Evolutionary conservation across 2,113 vertebrate species (phyloP), one percentile per base, ranked within the genome.

Genomic region (Hiodon tergisus): DNA sequence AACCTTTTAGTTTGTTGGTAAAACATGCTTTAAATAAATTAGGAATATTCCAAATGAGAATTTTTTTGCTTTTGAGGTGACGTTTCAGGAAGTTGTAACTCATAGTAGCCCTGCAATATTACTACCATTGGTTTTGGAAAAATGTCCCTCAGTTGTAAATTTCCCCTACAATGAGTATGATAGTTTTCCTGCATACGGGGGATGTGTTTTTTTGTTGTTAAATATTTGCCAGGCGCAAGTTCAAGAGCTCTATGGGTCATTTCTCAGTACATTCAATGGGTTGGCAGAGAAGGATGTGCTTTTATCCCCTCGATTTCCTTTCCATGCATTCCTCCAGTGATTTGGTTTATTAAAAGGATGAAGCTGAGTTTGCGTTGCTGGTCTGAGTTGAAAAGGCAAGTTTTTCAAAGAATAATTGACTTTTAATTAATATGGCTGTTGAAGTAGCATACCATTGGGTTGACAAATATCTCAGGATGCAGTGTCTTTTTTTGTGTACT

Each of bases 1-100:
- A n/a, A 8, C 13, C 6, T 71, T 60, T 60, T 60, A 46, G 47
- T 65, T 66, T 66, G 63, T 66, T 66, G 63, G 48, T 13, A 66
- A 66, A 47, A 66, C 31, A 6, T 11, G 6, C 2, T 47, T 65
- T 65, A 46, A 66, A 47, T 5, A 66, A 66, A 66, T 66, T 16
- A n/a, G 62, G 62, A 65, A 17, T 65, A 46, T 57, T 48, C 46
- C 63, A 17, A 10, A 16, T 66, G 31, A 47, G 46, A 47, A 48
- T 66, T 66, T 66, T 48, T 57, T 57, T 57, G 7, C 4, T 66
- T 7, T 66, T 8, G 31, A 66, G 63, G 48, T 47, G 63, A 46
- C 7, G 8, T 31, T 31, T 47, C 31, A 48, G 63, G 63, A 66
- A 48, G 48, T 3, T 3, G 63, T 47, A 2, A 16, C 13, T 9